Evolutionary conservation across 1,140 invertebrate species (phyloP), one percentile per base, ranked within the genome.

Genomic region (Nephotettix cincticeps): DNA sequence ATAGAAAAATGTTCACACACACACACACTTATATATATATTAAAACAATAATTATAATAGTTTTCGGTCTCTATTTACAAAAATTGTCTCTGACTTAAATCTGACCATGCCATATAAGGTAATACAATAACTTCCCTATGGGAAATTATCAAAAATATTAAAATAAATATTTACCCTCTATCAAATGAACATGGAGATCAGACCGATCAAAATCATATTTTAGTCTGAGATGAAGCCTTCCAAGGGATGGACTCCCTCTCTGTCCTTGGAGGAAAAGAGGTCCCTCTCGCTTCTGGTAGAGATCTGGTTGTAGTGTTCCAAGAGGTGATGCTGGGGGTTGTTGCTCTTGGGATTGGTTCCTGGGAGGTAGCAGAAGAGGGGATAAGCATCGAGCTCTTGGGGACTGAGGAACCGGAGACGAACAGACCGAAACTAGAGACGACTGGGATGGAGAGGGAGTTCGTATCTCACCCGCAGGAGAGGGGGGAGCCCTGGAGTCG

Each of bases 121-220:
- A n/a, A n/a, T n/a, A n/a, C n/a, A n/a, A n/a, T n/a, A n/a, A n/a
- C n/a, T n/a, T n/a, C n/a, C n/a, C n/a, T n/a, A n/a, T n/a, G n/a
- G n/a, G n/a, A n/a, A n/a, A n/a, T n/a, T n/a, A n/a, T n/a, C n/a
- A n/a, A n/a, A n/a, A n/a, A n/a, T n/a, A n/a, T n/a, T n/a, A 14
- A 36, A 36, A 14, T 36, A 14, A 36, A 36, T 61, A 40, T 17
- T 75, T 79, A 93, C 91, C 91, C 90, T 93, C 92, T 81, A 96
- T 95, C 45, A 96, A 81, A 81, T 95, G 92, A 25, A 95, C 91
- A 71, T 93, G 88, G 51, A 96, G 83, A 80, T 96, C 94, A 23
- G 93, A 95, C 75, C 91, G 87, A 79, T 95, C 90, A 77, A 95
- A 94, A 81, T 96, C 93, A 76, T 95, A 96, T 75, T 91, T 93